Evolutionary conservation across 2,797 vertebrate species (phyloP), one percentile per base, ranked within the genome.

Genomic region (Ctenopoma multispine): DNA sequence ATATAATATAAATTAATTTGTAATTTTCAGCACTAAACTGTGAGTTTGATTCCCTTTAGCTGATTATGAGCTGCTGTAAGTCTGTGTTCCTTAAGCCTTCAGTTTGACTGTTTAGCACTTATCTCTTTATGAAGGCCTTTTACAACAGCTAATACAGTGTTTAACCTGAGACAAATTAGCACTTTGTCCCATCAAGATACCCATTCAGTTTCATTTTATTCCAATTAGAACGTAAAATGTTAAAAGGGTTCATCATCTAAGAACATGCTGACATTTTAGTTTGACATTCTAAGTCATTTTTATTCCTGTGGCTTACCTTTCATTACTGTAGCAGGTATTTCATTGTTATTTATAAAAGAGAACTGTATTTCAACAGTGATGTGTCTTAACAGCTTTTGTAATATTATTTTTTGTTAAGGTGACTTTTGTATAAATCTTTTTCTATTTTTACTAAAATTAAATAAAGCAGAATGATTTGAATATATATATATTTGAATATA

Each of bases 261-360:
- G 36, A 77, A 69, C 55, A 63, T 68, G 51, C 60, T 71, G 56
- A 67, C 46, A 64, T 63, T 74, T 85, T 24, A 66, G 47, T 72
- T 80, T 79, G 51, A 83, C 58, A 77, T 74, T 55, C 66, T 18
- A 46, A 68, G 63, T 63, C 57, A 72, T 72, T 56, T 72, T 53
- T 80, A 76, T 86, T 64, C 48, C 68, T 5, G 38, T 72, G 38
- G 58, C 65, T 65, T 82, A 72, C 21, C 58, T 84, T 86, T 76
- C 56, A 82, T 89, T 88, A 90, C 77, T 90, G 85, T 91, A 91
- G 76, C 80, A 87, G 72, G 70, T 87, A 71, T 87, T 84, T 85
- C 88, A 81, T 87, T 92, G 87, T 93, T 93, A 94, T 94, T 94
- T 94, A 94, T 93, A 85, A 89, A 88, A 87, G 72, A 85, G 80